phyloP scores from a whole-genome alignment of 2,113 vertebrate species.

The Rhinolophus ferrumequinum region DNA sequence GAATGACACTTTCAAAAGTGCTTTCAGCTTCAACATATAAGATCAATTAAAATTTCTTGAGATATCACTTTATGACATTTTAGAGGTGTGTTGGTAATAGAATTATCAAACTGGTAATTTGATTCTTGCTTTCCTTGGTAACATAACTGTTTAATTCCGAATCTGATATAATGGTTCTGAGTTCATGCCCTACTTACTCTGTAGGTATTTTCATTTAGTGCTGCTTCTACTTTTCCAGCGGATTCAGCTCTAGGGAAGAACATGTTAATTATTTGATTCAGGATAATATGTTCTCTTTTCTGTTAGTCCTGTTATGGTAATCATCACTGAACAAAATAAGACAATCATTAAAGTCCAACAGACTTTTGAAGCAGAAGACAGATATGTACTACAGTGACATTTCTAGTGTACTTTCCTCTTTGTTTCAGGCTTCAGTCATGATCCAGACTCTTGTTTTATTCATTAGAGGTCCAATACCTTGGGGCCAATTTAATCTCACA shows the following conservation, averaged over 20 bases:
- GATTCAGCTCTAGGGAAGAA: conserved; percentile 89
- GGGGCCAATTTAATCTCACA: conserved; percentile 87
- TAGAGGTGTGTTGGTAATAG: conserved; percentile 84
- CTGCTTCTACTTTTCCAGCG: conserved; percentile 90
- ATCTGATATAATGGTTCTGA: conserved; percentile 85
- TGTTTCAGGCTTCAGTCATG: conserved; percentile 73
- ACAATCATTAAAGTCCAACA: conserved; percentile 88
- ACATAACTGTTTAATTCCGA: conserved; percentile 82
- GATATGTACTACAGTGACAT: conserved; percentile 61
- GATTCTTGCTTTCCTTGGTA: conserved; percentile 89
- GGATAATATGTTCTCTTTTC: conserved; percentile 89
- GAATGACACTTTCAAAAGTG: conserved; percentile 87
- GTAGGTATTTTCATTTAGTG: conserved; percentile 87
- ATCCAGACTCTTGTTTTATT: conserved; percentile 73
- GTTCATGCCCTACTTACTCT: conserved; percentile 82
- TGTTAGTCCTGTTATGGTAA: conserved; percentile 83
- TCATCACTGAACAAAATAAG: conserved; percentile 91
- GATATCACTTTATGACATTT: conserved; percentile 85
- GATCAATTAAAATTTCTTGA: conserved; percentile 73
- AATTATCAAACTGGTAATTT: conserved; percentile 90
- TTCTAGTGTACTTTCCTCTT: conserved; percentile 81
- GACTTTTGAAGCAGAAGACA: conserved; percentile 77
- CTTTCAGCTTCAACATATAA: conserved; percentile 65
- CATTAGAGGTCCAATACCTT: conserved; percentile 63
- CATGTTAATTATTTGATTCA: conserved; percentile 88